These are phyloP conservation scores for Ivindomyrus marchei DNA, from an alignment of 2,113 vertebrate species.

Conservation along the genomic window DNA sequence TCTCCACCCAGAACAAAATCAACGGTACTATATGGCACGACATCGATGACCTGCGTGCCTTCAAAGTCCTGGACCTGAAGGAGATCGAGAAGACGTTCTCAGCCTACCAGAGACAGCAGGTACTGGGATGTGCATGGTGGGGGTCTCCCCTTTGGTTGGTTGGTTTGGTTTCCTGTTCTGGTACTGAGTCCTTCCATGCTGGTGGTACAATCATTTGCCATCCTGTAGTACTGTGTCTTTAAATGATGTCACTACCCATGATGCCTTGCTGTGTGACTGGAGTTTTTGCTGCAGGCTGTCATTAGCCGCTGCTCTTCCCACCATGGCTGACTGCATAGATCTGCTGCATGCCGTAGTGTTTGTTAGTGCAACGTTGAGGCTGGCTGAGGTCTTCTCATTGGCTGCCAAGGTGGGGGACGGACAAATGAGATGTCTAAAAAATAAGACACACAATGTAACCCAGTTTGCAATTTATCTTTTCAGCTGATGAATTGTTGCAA, in stretches of 20 bases:
- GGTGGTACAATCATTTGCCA: neutral
- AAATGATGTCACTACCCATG: neutral
- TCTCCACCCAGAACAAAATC: conserved; percentile 72
- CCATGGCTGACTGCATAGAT: conserved; percentile 41
- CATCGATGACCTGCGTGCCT: conserved; percentile 84
- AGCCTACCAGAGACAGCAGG: conserved; percentile 84
- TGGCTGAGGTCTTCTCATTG: neutral
- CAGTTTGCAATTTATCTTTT: neutral
- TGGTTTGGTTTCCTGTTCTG: neutral
- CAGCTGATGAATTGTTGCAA: neutral
- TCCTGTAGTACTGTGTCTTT: neutral
- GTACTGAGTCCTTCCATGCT: neutral
- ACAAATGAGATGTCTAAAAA: neutral
- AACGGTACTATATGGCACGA: conserved; percentile 88
- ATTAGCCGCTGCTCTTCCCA: conserved; percentile 43
- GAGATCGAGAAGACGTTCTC: conserved; percentile 98
- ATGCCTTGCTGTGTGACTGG: conserved; percentile 1
- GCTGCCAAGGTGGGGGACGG: neutral
- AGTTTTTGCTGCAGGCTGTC: conserved; percentile 32
- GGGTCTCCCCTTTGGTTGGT: neutral
- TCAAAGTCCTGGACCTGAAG: conserved; percentile 83
- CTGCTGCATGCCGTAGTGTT: conserved; percentile 35
- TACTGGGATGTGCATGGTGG: conserved; percentile 19
- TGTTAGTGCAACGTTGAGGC: conserved; percentile 28
- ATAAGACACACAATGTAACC: neutral